Evolutionary conservation across 2,888 invertebrate genomes (phyloP).

Genomic region (Theodoxus fluviatilis): DNA sequence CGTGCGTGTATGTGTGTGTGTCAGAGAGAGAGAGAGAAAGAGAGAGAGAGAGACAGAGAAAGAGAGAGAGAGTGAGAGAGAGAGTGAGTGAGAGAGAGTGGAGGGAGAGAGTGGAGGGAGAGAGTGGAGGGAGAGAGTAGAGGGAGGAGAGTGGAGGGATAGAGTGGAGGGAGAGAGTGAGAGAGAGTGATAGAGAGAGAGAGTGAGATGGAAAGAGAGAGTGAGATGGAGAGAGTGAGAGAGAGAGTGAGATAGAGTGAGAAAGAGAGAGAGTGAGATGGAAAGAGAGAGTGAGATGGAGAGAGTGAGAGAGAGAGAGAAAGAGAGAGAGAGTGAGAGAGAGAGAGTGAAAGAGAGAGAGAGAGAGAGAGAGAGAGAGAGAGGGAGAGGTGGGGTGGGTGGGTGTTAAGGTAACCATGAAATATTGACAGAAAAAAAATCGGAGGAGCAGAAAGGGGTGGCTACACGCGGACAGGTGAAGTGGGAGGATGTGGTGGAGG

Average conservation of each 20-base stretch:
- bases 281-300: too few relatives aligned
- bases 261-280: slow-evolving; percentile 12
- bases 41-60: slow-evolving; percentile 1
- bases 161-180: slow-evolving; percentile 12
- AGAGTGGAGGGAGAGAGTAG: not conserved
- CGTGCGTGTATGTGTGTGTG: slow-evolving; percentile 16
- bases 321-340: slow-evolving; percentile 1
- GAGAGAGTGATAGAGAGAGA: not conserved
- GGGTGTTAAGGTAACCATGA: too few relatives aligned
- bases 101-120: not conserved
- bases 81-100: not conserved
- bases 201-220: not conserved
- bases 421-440: too few relatives aligned
- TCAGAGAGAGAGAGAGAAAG: not conserved
- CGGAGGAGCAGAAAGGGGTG: too few relatives aligned
- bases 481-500: too few relatives aligned
- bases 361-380: slow-evolving; percentile 11
- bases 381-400: not conserved
- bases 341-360: slow-evolving; percentile 2
- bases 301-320: too few relatives aligned
- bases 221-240: not conserved
- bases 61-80: slow-evolving; percentile 9
- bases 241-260: not conserved
- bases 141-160: too few relatives aligned
- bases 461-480: too few relatives aligned